Percentiles rank a stretch among this genome's conserved stretches.
Evolutionary conservation across 2,113 vertebrate species (phyloP).

Genomic region (Columba janthina): DNA sequence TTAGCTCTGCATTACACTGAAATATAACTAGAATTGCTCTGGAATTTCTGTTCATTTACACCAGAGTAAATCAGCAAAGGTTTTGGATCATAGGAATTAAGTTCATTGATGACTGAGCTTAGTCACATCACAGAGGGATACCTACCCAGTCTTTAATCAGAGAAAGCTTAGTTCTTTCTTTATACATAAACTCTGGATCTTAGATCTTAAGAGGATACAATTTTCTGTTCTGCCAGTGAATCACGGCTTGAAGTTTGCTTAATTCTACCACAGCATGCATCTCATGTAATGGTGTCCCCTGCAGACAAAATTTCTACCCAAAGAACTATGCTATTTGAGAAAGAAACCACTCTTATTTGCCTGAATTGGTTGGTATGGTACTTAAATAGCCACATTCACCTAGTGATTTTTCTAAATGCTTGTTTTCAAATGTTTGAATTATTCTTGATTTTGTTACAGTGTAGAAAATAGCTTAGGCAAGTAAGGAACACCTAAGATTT

Average conservation of each 20-base stretch:
- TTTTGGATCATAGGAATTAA: constrained; percentile 27
- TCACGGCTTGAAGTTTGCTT: neutral
- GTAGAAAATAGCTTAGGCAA: neutral
- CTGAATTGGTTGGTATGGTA: neutral
- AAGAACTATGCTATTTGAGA: neutral
- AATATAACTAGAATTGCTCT: neutral
- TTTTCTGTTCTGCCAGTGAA: constrained; percentile 39
- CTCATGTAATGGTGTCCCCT: constrained; percentile 22
- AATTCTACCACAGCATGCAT: constrained; percentile 37
- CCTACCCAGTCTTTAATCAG: constrained; percentile 24
- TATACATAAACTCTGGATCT: neutral
- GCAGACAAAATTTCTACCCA: constrained; percentile 21
- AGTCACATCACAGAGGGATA: constrained; percentile 28
- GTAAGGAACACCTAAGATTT: neutral
- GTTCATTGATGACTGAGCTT: neutral
- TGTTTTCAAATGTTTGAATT: constrained; percentile 18
- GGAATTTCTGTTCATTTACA: constrained; percentile 35
- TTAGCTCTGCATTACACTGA: neutral
- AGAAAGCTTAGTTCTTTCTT: neutral
- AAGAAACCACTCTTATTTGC: constrained; percentile 31
- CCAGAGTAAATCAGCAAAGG: neutral
- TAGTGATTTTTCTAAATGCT: constrained; percentile 26
- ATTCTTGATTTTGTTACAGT: constrained; percentile 11
- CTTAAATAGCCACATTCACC: neutral
- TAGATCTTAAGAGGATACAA: neutral